Conservation (phyloP, 2,113 vertebrate species). For the Andinoacara biseriatus region DNA sequence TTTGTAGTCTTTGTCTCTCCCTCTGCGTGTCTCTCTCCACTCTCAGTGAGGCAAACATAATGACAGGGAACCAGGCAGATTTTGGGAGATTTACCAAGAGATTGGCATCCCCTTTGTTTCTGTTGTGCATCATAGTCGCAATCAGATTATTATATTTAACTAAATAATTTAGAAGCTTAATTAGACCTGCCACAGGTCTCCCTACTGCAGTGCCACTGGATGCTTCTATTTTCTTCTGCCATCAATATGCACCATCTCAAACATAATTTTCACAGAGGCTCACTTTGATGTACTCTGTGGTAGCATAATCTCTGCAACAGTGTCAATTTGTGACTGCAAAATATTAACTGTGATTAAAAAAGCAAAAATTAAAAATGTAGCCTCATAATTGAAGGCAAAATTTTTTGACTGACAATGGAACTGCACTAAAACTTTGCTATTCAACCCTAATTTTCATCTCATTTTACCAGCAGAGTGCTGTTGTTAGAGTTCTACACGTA, state of each 20-base stretch:
- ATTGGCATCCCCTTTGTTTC: conserved; percentile 40
- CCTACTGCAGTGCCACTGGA: background rate
- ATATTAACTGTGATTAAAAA: background rate
- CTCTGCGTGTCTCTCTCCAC: background rate
- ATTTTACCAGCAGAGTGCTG: conserved; percentile 10
- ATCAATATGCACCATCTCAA: conserved; percentile 11
- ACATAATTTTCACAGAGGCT: conserved; percentile 18
- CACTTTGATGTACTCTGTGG: conserved; percentile 27
- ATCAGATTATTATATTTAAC: conserved; percentile 53
- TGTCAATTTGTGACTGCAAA: conserved; percentile 8
- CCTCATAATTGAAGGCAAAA: background rate
- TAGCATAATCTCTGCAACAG: background rate
- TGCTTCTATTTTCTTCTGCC: conserved; percentile 1
- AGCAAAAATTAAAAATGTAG: background rate
- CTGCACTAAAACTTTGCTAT: conserved; percentile 1
- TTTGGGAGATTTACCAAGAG: conserved; percentile 11
- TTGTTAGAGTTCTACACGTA: background rate
- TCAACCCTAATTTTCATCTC: background rate
- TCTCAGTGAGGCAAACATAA: conserved; percentile 27
- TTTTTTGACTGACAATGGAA: background rate
- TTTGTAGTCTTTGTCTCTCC: background rate
- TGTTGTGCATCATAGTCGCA: conserved; percentile 19
- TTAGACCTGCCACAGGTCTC: conserved; percentile 46
- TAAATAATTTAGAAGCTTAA: conserved; percentile 67
- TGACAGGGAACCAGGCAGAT: conserved; percentile 29